A percentile compares a stretch with the other conserved stretches of the same genome.
Conservation (phyloP, 37 sponge, comb jelly and placozoan species). For the Geodia barretti region DNA sequence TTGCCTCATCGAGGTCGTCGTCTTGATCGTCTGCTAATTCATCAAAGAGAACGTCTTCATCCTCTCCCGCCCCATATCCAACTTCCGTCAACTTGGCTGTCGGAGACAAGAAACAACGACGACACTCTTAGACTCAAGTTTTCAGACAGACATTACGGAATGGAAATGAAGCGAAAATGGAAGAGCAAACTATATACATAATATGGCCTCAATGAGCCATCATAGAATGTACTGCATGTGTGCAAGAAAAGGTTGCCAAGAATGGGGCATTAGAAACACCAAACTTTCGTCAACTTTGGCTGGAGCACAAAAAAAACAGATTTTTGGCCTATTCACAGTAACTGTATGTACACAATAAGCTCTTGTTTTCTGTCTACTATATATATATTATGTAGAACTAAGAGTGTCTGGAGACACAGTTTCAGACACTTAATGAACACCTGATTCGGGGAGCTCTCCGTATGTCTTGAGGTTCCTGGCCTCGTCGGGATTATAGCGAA, state of each 20-base stretch:
- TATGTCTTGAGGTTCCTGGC: slow-evolving; percentile 97
- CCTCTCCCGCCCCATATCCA: slow-evolving; percentile 58
- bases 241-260: neutral
- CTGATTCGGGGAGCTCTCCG: slow-evolving; percentile 95
- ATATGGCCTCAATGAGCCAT: too few species aligned
- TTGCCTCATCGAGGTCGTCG: slow-evolving; percentile 57
- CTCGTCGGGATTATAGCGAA: slow-evolving; percentile 94
- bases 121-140: too few species aligned
- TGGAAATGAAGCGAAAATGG: neutral
- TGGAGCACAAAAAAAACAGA: too few species aligned
- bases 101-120: neutral
- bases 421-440: slow-evolving; percentile 14
- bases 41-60: slow-evolving; percentile 76
- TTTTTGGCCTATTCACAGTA: too few species aligned
- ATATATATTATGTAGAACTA: too few species aligned
- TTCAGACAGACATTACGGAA: too few species aligned
- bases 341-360: too few species aligned
- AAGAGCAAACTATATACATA: slow-evolving; percentile 6
- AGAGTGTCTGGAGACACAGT: neutral
- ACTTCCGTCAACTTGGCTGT: slow-evolving; percentile 85
- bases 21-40: slow-evolving; percentile 72
- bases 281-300: neutral
- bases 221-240: neutral
- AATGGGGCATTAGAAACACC: neutral
- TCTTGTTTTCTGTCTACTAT: too few species aligned